These are phyloP conservation scores for Typhlomys cinereus DNA, from an alignment of 2,113 vertebrate genomes.

Conservation along the genomic window DNA sequence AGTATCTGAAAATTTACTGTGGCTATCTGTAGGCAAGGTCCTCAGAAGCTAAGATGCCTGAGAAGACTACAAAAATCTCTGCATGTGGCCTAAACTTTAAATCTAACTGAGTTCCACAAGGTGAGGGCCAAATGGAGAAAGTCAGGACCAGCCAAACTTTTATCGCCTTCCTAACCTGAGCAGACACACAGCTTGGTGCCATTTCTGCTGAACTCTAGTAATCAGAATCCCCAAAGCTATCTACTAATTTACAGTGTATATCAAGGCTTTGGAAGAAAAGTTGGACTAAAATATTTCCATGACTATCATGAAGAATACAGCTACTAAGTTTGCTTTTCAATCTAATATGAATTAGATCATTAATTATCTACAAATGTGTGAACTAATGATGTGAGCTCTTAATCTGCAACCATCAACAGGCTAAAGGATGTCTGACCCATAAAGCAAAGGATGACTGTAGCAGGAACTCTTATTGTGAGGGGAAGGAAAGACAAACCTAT, in stretches of 20 bases:
- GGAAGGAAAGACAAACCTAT: not conserved
- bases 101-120: not conserved
- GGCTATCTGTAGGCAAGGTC: not conserved
- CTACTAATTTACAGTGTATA: fast-evolving
- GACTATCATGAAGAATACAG: not conserved
- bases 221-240: not conserved
- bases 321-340: not conserved
- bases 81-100: not conserved
- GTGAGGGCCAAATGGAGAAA: not conserved
- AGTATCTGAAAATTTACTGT: not conserved
- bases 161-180: not conserved
- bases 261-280: not conserved
- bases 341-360: not conserved
- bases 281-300: not conserved
- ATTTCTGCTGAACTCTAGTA: not conserved
- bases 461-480: not conserved
- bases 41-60: not conserved
- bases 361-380: not conserved
- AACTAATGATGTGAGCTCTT: not conserved
- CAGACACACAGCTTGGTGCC: not conserved
- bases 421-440: too few species aligned
- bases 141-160: not conserved
- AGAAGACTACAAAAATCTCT: not conserved
- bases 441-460: not conserved
- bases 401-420: not conserved